phyloP scores from a whole-genome alignment of 2,113 vertebrate species.

The Romanogobio albipinnatus region DNA sequence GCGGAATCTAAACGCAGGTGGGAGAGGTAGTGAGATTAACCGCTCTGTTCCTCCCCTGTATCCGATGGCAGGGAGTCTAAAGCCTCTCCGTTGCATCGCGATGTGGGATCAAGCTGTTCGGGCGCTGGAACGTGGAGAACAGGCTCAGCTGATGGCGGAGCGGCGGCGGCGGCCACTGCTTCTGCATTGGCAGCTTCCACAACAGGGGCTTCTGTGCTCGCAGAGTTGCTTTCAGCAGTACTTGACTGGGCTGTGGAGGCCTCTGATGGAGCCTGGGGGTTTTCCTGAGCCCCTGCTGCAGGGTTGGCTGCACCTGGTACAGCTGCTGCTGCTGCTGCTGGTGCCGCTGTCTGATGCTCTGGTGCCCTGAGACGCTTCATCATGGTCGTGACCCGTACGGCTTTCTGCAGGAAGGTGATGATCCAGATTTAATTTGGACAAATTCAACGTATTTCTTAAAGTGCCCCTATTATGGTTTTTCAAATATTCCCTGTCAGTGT shows the following conservation, averaged over 20 bases:
- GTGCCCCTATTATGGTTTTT: too few species aligned
- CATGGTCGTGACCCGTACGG: slow-evolving; percentile 94
- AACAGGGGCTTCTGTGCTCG: slow-evolving; percentile 55
- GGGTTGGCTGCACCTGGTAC: slow-evolving; percentile 50
- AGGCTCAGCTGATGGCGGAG: slow-evolving; percentile 67
- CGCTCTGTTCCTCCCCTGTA: slow-evolving; percentile 76
- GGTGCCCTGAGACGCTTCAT: slow-evolving; percentile 94
- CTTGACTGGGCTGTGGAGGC: slow-evolving; percentile 59
- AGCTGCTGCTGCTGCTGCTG: slow-evolving; percentile 56
- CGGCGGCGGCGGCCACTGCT: slow-evolving; percentile 26
- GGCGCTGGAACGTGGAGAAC: slow-evolving; percentile 60
- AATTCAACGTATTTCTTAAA: not conserved
- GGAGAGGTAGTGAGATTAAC: slow-evolving; percentile 69
- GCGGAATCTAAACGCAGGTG: slow-evolving; percentile 62
- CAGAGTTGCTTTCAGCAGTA: slow-evolving; percentile 33
- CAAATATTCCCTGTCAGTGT: too few species aligned
- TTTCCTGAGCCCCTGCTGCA: slow-evolving; percentile 59
- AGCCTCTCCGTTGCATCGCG: slow-evolving; percentile 81
- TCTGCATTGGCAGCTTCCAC: slow-evolving; percentile 58
- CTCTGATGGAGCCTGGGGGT: slow-evolving; percentile 56
- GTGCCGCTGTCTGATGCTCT: slow-evolving; percentile 76
- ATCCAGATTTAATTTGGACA: not conserved
- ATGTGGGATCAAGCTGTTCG: slow-evolving; percentile 66
- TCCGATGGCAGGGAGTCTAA: slow-evolving; percentile 64
- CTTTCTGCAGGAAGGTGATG: slow-evolving; percentile 81